A percentile compares a stretch with the other conserved stretches of the same genome.
Conservation (phyloP, 2,888 invertebrate species). For the Tetranychus piercei region DNA sequence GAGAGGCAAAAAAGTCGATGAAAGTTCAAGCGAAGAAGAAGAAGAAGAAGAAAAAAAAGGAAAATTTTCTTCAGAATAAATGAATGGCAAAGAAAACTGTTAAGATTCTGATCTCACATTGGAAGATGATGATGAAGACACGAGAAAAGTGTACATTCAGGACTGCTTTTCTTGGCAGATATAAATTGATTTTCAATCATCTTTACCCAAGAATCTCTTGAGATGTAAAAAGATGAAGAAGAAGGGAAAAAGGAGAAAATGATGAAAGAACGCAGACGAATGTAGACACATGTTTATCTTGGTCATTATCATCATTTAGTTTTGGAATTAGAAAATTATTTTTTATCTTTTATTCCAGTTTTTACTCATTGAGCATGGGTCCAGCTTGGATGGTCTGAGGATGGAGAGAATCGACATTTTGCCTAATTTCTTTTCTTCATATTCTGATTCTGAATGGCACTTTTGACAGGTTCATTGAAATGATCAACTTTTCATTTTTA, state of each 20-base stretch:
- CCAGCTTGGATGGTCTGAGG: too few relatives aligned
- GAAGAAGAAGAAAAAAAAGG: not conserved
- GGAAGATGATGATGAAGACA: not conserved
- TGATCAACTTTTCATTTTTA: too few relatives aligned
- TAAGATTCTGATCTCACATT: not conserved
- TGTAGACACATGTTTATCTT: not conserved
- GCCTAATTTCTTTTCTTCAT: too few relatives aligned
- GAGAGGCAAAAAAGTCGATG: not conserved
- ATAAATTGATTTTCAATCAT: constrained; percentile 1
- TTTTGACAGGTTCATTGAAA: too few relatives aligned
- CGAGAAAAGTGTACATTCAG: not conserved
- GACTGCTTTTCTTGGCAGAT: not conserved
- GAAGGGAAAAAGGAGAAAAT: not conserved
- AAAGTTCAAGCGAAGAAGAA: not conserved
- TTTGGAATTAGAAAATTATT: too few relatives aligned
- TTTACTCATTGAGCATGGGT: not conserved
- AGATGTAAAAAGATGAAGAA: not conserved
- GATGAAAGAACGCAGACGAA: not conserved
- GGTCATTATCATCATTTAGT: not conserved
- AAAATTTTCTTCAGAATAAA: not conserved
- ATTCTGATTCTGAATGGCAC: too few relatives aligned
- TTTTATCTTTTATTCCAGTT: not conserved
- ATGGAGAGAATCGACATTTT: too few relatives aligned
- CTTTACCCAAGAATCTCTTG: not conserved
- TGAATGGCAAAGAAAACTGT: not conserved